Conservation (phyloP, 2,888 invertebrate genomes). For the Allolobophora icterica region DNA sequence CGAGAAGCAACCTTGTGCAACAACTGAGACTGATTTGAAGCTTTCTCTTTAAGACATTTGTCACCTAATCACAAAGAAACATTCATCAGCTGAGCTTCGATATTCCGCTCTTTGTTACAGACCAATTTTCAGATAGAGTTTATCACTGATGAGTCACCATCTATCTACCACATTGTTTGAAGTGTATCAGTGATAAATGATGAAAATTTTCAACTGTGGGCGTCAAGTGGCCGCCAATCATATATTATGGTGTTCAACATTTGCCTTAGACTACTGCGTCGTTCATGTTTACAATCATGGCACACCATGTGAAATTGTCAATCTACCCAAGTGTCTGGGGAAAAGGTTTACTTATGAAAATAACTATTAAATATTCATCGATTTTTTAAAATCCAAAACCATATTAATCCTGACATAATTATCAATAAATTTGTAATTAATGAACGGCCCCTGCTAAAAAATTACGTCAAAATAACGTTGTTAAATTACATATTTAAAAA, state of each 20-base stretch:
- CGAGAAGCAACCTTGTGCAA: not conserved
- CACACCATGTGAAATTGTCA: too few species aligned
- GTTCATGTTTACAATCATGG: not conserved
- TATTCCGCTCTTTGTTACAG: not conserved
- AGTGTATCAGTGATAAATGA: not conserved
- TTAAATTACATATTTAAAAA: too few species aligned
- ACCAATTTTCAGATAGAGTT: not conserved
- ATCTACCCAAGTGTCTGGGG: too few species aligned
- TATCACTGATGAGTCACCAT: not conserved
- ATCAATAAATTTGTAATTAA: too few species aligned
- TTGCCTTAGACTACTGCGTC: not conserved
- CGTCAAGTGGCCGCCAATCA: not conserved
- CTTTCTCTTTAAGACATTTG: not conserved
- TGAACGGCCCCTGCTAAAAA: too few species aligned
- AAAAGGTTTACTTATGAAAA: too few species aligned
- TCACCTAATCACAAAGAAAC: not conserved
- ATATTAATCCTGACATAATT: too few species aligned
- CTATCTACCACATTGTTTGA: not conserved
- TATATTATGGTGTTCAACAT: too few species aligned
- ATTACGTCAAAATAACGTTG: too few species aligned
- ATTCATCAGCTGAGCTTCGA: not conserved
- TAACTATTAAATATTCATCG: too few species aligned
- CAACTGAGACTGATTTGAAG: not conserved
- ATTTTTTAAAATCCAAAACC: too few species aligned
- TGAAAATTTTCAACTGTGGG: not conserved